A percentile compares a stretch with the other conserved stretches of the same genome.
Conservation (phyloP, 2,797 vertebrate genomes). For the Brachyrhaphis roseni region DNA sequence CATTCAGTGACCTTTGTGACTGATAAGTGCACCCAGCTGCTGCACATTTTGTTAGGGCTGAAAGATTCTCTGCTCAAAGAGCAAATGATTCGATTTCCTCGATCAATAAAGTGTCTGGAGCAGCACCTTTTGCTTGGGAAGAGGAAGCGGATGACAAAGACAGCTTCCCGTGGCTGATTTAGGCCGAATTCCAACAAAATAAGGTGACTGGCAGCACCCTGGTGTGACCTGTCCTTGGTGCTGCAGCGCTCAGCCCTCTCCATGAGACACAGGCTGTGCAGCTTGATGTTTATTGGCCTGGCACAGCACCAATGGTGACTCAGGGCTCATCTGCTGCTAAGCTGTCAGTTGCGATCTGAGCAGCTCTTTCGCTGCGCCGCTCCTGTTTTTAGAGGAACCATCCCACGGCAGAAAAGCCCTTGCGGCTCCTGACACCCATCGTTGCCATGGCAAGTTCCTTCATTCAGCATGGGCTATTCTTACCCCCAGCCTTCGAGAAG, state of each 20-base stretch:
- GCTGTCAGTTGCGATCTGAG: slow-evolving; percentile 57
- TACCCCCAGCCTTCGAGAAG: slow-evolving; percentile 43
- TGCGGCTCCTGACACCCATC: slow-evolving; percentile 29
- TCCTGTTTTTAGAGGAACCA: slow-evolving; percentile 31
- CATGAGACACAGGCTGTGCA: slow-evolving; percentile 31
- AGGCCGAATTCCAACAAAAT: not conserved
- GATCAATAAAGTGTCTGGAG: slow-evolving; percentile 33
- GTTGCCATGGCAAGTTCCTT: slow-evolving; percentile 64
- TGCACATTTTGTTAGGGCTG: slow-evolving; percentile 8
- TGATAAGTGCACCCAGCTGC: slow-evolving; percentile 30
- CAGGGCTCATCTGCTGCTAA: slow-evolving; percentile 44
- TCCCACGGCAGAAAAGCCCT: slow-evolving; percentile 43
- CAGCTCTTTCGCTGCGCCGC: slow-evolving; percentile 29
- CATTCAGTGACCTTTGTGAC: not conserved
- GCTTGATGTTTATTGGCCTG: slow-evolving; percentile 37
- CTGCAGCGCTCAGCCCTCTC: slow-evolving; percentile 41
- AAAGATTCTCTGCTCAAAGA: slow-evolving; percentile 40
- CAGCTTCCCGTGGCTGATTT: not conserved
- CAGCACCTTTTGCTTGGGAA: slow-evolving; percentile 5
- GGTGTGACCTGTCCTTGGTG: slow-evolving; percentile 63
- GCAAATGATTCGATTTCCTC: slow-evolving; percentile 26
- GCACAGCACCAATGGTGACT: slow-evolving; percentile 43
- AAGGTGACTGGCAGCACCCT: slow-evolving; percentile 10
- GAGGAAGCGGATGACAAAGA: slow-evolving; percentile 3
- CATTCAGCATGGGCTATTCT: slow-evolving; percentile 57